Base-by-base conservation (phyloP, 2,113 vertebrate genomes). In the Callaeas wilsoni region DNA sequence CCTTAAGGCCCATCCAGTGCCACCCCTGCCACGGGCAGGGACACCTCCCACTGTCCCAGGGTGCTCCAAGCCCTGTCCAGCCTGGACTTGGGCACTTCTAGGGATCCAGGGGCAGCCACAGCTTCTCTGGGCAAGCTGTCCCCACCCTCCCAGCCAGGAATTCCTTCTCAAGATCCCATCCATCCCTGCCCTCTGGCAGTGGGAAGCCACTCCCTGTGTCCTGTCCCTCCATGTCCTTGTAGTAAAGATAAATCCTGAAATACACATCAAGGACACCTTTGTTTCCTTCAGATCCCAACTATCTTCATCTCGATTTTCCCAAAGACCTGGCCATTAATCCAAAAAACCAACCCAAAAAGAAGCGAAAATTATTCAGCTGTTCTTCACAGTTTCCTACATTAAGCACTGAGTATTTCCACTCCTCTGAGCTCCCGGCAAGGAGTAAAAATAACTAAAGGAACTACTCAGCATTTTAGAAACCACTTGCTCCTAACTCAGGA, bases 21-120 rank as follows among this genome's bases (percentile, higher is more conserved):
- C 13, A 17, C 8, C 20, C 17, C 2, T 1, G 33, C 27, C 47
- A 32, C 14, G 33, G 35, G 57, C 22, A 64, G 41, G 18, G 69
- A n/a, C 41, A 49, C 19, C 35, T 57, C 0, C 83, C 57, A 46
- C 39, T 0, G 0, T 17, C 39, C 67, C 68, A 53, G 47, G 16
- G 0, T 42, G 47, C 27, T 53, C 56, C 80, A 6, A 57, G 14
- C 29, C 42, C 29, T 19, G 7, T 29, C 65, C 55, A 73, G 0
- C 57, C 68, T 26, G 67, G 26, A 33, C 49, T 55, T 27, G 59
- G n/a, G 2, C 49, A 84, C 9, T 47, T 1, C 10, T 63, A 67
- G 50, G 39, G 50, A 65, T 55, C 12, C 64, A 81, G 80, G 17
- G 33, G 30, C 49, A 84, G 68, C 39, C 29, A 9, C 69, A 84